These are phyloP conservation scores for Piezodorus guildinii DNA, from an alignment of 1,140 invertebrate genomes.

Conservation along the genomic window DNA sequence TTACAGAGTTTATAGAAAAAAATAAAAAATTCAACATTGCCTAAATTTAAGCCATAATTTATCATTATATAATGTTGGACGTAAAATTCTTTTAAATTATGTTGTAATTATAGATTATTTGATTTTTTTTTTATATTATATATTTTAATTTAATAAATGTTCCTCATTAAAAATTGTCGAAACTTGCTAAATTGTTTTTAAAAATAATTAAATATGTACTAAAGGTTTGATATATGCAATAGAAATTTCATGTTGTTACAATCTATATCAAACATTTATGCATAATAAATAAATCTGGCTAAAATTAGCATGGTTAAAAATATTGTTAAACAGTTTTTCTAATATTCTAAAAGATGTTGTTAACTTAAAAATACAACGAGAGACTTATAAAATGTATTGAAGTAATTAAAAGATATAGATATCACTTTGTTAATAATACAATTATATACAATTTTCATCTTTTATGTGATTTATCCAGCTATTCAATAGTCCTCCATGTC, in stretches of 20 bases:
- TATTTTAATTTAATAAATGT: not conserved
- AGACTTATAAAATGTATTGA: conserved; percentile 6
- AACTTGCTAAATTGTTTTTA: not conserved
- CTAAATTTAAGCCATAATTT: not conserved
- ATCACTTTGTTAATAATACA: conserved; percentile 7
- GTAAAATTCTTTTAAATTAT: not conserved
- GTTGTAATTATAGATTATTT: not conserved
- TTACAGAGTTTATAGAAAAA: not conserved
- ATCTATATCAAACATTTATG: conserved; percentile 3
- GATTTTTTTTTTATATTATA: not conserved
- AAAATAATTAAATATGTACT: not conserved
- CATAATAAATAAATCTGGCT: not conserved
- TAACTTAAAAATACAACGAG: conserved; percentile 3
- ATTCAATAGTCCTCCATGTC: not conserved
- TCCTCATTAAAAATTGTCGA: not conserved
- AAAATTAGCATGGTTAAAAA: not conserved
- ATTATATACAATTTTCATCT: conserved; percentile 1
- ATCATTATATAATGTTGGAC: not conserved
- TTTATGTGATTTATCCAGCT: not conserved
- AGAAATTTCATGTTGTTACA: not conserved
- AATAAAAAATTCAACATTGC: not conserved
- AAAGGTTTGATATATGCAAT: not conserved
- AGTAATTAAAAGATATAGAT: conserved; percentile 2
- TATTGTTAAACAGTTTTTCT: conserved; percentile 1
- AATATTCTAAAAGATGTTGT: conserved; percentile 1